These are phyloP conservation scores for Cheilosia scutellata DNA, from an alignment of 2,888 invertebrate genomes.

Conservation along the genomic window DNA sequence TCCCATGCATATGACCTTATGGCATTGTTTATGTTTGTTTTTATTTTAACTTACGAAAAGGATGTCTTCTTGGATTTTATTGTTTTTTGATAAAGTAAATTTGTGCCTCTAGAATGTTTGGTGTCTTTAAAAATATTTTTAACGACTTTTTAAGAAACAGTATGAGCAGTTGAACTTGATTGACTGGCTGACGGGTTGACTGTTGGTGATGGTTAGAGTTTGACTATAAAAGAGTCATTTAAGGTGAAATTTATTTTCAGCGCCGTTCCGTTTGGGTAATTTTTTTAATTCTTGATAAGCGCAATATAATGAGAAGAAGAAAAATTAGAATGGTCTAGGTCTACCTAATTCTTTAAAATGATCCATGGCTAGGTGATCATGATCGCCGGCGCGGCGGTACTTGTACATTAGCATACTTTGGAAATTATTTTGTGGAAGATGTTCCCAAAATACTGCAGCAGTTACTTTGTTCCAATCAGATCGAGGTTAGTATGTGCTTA, in stretches of 20 bases:
- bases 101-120: slow-evolving; percentile 32
- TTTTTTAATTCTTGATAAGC: slow-evolving; percentile 48
- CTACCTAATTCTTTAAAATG: slow-evolving; percentile 25
- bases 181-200: slow-evolving; percentile 48
- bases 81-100: slow-evolving; percentile 67
- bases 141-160: slow-evolving; percentile 66
- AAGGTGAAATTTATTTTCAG: slow-evolving; percentile 51
- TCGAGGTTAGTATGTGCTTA: background rate
- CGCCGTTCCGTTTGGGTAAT: slow-evolving; percentile 40
- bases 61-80: slow-evolving; percentile 62
- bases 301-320: background rate
- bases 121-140: slow-evolving; percentile 52
- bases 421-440: background rate
- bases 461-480: background rate
- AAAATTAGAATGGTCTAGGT: slow-evolving; percentile 5
- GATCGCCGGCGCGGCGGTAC: background rate
- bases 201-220: slow-evolving; percentile 3
- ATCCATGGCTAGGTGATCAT: background rate
- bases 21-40: slow-evolving; percentile 68
- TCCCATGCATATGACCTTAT: slow-evolving; percentile 38
- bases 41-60: slow-evolving; percentile 61
- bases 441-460: background rate
- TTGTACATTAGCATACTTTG: slow-evolving; percentile 11
- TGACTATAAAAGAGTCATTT: slow-evolving; percentile 63
- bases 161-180: slow-evolving; percentile 52